Evolutionary conservation across 2,888 invertebrate species (phyloP).

Genomic region (Coleophora deauratella): DNA sequence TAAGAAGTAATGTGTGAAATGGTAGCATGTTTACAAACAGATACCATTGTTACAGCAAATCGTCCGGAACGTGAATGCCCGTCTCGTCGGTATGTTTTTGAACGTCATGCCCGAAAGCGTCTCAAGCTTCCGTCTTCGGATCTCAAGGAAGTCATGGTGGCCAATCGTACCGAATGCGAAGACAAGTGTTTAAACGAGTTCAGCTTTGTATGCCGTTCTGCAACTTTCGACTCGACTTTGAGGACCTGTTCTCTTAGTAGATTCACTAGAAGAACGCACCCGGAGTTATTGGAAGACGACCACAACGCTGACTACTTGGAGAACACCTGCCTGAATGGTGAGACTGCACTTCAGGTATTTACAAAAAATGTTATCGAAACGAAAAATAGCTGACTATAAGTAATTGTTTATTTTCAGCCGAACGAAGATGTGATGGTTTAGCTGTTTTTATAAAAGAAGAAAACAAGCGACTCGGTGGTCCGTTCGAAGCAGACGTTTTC

Average conservation of each 20-base stretch:
- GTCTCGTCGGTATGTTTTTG: constrained; percentile 90
- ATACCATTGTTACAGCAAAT: constrained; percentile 67
- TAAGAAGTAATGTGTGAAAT: constrained; percentile 7
- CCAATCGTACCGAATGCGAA: constrained; percentile 91
- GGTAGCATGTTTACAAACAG: neutral
- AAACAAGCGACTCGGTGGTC: constrained; percentile 89
- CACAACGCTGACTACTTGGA: constrained; percentile 92
- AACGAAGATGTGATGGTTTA: constrained; percentile 88
- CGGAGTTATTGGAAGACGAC: constrained; percentile 88
- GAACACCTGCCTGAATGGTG: constrained; percentile 92
- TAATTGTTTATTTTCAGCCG: constrained; percentile 73
- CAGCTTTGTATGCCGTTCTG: constrained; percentile 90
- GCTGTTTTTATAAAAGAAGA: constrained; percentile 93
- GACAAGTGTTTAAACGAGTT: constrained; percentile 92
- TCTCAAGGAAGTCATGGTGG: constrained; percentile 87
- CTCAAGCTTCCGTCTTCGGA: constrained; percentile 86
- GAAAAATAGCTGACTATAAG: neutral
- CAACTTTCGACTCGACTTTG: constrained; percentile 85
- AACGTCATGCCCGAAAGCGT: constrained; percentile 89
- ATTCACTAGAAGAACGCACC: constrained; percentile 90
- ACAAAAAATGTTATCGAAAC: neutral
- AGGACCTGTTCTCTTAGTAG: constrained; percentile 86
- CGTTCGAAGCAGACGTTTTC: constrained; percentile 91
- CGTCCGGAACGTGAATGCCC: constrained; percentile 92
- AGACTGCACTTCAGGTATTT: constrained; percentile 1